phyloP scores from a whole-genome alignment of 2,888 invertebrate species.

The Ametastegia equiseti region DNA sequence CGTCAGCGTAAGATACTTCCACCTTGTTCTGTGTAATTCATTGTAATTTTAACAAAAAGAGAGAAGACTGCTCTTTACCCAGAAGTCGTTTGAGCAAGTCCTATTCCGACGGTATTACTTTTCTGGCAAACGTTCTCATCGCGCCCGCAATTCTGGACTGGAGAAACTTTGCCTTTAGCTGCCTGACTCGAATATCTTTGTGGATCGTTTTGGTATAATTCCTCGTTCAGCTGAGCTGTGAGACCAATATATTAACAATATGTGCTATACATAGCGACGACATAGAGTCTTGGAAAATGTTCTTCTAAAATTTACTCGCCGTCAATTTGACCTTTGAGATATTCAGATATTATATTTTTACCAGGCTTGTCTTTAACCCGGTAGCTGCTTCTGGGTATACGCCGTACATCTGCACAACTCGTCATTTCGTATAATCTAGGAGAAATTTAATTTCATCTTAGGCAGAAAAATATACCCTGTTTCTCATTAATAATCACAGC shows the following conservation, averaged over 20 bases:
- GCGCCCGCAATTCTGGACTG: too few relatives aligned
- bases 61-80: not conserved
- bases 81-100: not conserved
- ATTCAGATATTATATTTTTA: not conserved
- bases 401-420: conserved; percentile 13
- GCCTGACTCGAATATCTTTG: not conserved
- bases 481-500: not conserved
- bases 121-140: not conserved
- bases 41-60: not conserved
- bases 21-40: not conserved
- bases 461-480: not conserved
- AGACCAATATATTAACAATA: not conserved
- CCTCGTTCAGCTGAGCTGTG: not conserved
- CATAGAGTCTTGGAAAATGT: not conserved
- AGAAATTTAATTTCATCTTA: not conserved
- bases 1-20: not conserved
- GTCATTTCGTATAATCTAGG: conserved; percentile 45
- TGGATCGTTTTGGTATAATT: not conserved
- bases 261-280: not conserved
- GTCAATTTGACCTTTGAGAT: not conserved
- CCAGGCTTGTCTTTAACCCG: not conserved
- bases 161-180: not conserved
- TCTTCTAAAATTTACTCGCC: not conserved
- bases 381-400: not conserved
- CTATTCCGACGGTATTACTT: not conserved